phyloP scores from a whole-genome alignment of 2,113 vertebrate species.

The Ceratotherium simum region DNA sequence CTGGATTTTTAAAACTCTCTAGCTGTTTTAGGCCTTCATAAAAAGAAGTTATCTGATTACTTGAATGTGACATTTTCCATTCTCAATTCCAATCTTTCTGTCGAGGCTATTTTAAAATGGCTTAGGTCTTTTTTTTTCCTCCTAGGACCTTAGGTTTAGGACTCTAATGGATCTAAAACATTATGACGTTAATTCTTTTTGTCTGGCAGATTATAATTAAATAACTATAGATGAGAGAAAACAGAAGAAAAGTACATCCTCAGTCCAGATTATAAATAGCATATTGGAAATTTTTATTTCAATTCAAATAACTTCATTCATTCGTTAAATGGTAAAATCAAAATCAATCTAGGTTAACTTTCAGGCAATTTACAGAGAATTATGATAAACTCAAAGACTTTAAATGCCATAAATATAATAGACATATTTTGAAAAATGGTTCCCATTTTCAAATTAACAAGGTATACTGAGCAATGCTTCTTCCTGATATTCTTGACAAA shows the following conservation, averaged over 20 bases:
- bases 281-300: constrained; percentile 58
- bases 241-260: not conserved
- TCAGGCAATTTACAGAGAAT: constrained; percentile 44
- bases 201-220: constrained; percentile 40
- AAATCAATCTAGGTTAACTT: constrained; percentile 51
- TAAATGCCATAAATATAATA: not conserved
- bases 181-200: constrained; percentile 44
- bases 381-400: not conserved
- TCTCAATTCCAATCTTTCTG: constrained; percentile 53
- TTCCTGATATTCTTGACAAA: not conserved
- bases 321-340: constrained; percentile 55
- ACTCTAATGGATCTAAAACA: constrained; percentile 31
- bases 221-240: constrained; percentile 42
- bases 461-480: not conserved
- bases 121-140: constrained; percentile 14
- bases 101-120: constrained; percentile 44
- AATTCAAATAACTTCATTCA: constrained; percentile 48
- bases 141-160: not conserved
- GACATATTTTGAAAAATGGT: not conserved
- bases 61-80: constrained; percentile 15
- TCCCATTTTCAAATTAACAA: constrained; percentile 21
- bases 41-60: constrained; percentile 66
- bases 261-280: constrained; percentile 41
- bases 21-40: constrained; percentile 46
- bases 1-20: constrained; percentile 37